Base-by-base conservation (phyloP, 2,113 vertebrate genomes). In the Notarius quadriscutis region DNA sequence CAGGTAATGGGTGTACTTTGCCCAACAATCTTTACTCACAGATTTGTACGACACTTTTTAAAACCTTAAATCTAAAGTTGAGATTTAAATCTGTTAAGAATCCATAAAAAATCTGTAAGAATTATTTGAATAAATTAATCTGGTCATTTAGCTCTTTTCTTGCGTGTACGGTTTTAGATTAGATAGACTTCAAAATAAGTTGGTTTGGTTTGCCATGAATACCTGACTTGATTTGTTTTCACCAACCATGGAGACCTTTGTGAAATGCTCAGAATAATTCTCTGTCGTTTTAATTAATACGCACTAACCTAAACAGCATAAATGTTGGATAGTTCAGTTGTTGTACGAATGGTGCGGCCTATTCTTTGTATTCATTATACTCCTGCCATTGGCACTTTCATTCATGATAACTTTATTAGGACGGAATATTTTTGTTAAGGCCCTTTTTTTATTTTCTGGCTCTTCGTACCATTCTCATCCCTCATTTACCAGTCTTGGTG, bases 1-100 rank as follows among this genome's bases (percentile, higher is more conserved):
- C 97, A 93, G 98, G 98, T 98, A 97, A 93, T 53, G 77, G 27
- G 55, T 63, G 20, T 83, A 87, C 71, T 89, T 83, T 85, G 78
- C 62, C 30, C 85, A 67, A 81, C 51, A 20, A 9, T 80, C 10
- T 81, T 79, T 85, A 34, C n/a, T 53, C 20, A 69, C 5, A 34
- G 17, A 72, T 11, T 60, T 53, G 15, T 62, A 48, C 14, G 11
- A 57, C 51, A 12, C 10, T 10, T 57, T 57, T 57, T 30, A 27
- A 2, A 1, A 5, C n/a, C 55, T 62, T 22, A n/a, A 81, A 22
- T 20, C 27, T 58, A 20, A 81, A 60, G 14, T 30, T 30, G 12
- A 57, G 22, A 14, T 2, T 9, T 75, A 50, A 75, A 34, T 77
- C 10, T 14, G 5, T n/a, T n/a, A 6, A 41, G 11, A 77, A 55